A percentile compares a stretch with the other conserved stretches of the same genome.
Conservation (phyloP, 2,797 vertebrate genomes). For the Sarcoramphus papa region DNA sequence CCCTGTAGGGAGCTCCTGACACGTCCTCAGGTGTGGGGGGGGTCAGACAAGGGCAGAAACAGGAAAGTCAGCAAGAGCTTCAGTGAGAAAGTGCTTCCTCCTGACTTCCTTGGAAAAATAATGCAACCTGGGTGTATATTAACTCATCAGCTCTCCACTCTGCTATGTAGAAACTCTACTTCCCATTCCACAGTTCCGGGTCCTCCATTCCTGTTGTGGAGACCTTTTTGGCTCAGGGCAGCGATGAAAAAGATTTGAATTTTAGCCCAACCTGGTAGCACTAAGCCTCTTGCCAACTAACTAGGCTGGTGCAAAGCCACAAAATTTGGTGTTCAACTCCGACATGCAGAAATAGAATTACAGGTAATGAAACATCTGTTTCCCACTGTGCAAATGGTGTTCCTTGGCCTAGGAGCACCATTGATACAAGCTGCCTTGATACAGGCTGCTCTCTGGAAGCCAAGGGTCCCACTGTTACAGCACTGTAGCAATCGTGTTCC, state of each 20-base stretch:
- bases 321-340: neutral
- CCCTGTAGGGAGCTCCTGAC: neutral
- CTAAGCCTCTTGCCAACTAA: neutral
- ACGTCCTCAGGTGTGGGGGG: neutral
- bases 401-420: neutral
- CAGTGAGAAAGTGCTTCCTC: neutral
- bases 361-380: neutral
- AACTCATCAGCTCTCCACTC: neutral
- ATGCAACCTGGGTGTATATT: neutral
- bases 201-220: neutral
- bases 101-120: neutral
- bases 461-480: neutral
- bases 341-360: neutral
- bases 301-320: neutral
- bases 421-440: neutral
- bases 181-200: neutral
- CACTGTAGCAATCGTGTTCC: neutral
- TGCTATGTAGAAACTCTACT: neutral
- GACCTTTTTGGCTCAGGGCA: neutral
- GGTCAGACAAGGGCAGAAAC: neutral
- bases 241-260: neutral
- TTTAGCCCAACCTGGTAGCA: fast-evolving
- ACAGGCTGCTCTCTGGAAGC: neutral
- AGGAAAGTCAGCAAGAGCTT: neutral
- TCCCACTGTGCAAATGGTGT: neutral